Evolutionary conservation across 2,888 invertebrate species (phyloP).

Genomic region (Noctua janthe): DNA sequence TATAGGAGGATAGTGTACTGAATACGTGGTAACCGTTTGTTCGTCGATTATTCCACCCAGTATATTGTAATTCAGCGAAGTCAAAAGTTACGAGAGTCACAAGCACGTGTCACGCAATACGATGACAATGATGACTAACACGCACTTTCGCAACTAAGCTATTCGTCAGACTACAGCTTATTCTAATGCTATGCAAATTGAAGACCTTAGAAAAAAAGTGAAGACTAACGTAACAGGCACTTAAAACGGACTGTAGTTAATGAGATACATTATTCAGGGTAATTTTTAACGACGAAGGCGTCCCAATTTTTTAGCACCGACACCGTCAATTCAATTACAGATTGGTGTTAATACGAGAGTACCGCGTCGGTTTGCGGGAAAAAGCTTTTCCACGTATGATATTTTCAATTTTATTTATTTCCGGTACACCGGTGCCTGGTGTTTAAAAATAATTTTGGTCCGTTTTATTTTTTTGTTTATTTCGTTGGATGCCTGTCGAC

Average conservation of each 20-base stretch:
- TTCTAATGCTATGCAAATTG: conserved; percentile 69
- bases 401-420: conserved; percentile 26
- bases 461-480: not conserved
- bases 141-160: conserved; percentile 59
- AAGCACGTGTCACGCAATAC: conserved; percentile 30
- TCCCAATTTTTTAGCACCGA: not conserved
- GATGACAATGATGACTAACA: conserved; percentile 52
- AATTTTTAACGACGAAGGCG: conserved; percentile 5
- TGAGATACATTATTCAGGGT: conserved; percentile 39
- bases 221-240: conserved; percentile 25
- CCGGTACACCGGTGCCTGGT: not conserved
- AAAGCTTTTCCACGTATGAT: conserved; percentile 16
- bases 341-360: conserved; percentile 15
- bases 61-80: not conserved
- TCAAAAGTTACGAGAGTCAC: conserved; percentile 4
- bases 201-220: conserved; percentile 50
- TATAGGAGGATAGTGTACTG: not conserved
- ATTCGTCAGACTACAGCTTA: conserved; percentile 53
- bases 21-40: not conserved
- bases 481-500: not conserved
- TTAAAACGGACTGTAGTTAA: conserved; percentile 24
- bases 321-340: conserved; percentile 22
- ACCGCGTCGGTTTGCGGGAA: not conserved
- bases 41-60: not conserved
- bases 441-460: conserved; percentile 15